A percentile compares a stretch with the other conserved stretches of the same genome.
Evolutionary conservation across 2,113 vertebrate genomes (phyloP).

Genomic region (Ophiodon elongatus): DNA sequence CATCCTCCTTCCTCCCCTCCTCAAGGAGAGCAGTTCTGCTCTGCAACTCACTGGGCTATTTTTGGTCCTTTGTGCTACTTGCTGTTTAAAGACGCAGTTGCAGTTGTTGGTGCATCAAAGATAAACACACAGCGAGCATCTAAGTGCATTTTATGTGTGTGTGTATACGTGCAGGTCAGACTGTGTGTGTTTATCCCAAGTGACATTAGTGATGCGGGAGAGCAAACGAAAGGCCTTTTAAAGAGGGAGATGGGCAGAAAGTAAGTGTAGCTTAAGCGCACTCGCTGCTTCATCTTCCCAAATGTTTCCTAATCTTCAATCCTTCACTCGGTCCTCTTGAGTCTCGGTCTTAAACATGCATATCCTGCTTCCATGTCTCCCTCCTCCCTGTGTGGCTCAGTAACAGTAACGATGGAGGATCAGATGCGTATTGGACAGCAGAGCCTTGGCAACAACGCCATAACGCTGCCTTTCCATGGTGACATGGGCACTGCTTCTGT

Average conservation of each 20-base stretch:
- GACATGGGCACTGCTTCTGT: slow-evolving; percentile 70
- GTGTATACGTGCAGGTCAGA: slow-evolving; percentile 26
- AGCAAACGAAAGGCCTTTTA: slow-evolving; percentile 67
- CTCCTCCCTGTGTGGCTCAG: slow-evolving; percentile 1
- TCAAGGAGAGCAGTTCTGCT: slow-evolving; percentile 81
- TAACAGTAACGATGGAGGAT: slow-evolving; percentile 36
- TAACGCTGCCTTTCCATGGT: slow-evolving; percentile 57
- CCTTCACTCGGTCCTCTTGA: not conserved
- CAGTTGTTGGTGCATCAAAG: slow-evolving; percentile 78
- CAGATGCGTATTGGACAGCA: slow-evolving; percentile 55
- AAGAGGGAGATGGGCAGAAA: slow-evolving; percentile 30
- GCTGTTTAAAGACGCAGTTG: slow-evolving; percentile 84
- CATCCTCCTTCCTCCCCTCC: slow-evolving; percentile 58
- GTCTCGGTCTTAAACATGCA: not conserved
- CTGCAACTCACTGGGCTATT: slow-evolving; percentile 84
- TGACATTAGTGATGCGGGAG: slow-evolving; percentile 50
- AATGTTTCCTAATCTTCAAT: slow-evolving; percentile 35
- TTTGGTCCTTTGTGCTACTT: slow-evolving; percentile 87
- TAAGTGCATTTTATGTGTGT: slow-evolving; percentile 45
- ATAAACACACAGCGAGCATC: slow-evolving; percentile 54
- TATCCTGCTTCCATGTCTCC: slow-evolving; percentile 16
- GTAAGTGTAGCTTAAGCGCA: slow-evolving; percentile 48
- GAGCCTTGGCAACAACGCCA: slow-evolving; percentile 72
- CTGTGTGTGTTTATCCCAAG: slow-evolving; percentile 56
- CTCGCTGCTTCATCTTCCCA: slow-evolving; percentile 38